A percentile compares a stretch with the other conserved stretches of the same genome.
phyloP scores from a whole-genome alignment of 2,888 invertebrate genomes.

The Elegia similella region DNA sequence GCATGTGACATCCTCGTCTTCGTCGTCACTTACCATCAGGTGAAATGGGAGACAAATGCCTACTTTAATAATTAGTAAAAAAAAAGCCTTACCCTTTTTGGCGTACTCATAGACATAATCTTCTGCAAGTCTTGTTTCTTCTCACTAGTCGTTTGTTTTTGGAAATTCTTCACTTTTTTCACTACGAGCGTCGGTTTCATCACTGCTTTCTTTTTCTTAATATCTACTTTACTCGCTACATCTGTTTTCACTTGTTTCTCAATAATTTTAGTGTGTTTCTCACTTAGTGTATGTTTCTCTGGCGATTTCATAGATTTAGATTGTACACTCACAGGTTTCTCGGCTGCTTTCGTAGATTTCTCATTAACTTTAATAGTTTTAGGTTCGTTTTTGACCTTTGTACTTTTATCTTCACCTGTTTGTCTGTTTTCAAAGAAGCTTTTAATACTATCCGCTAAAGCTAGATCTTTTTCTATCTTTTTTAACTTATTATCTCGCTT shows the following conservation, averaged over 20 bases:
- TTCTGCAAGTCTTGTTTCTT: constrained; percentile 25
- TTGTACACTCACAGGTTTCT: neutral
- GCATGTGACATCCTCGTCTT: no score
- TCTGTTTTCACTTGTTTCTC: neutral
- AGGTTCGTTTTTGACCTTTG: neutral
- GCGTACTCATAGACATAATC: constrained; percentile 40
- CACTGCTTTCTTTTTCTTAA: constrained; percentile 21
- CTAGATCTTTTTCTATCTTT: constrained; percentile 20
- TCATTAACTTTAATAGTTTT: neutral
- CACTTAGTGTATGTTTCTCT: neutral
- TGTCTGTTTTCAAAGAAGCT: constrained; percentile 5
- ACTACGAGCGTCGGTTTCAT: constrained; percentile 37
- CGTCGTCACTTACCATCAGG: no score
- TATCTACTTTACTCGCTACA: neutral
- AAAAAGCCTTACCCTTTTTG: constrained; percentile 71
- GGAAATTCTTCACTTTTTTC: constrained; percentile 55
- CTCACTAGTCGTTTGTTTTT: constrained; percentile 37
- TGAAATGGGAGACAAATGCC: no score
- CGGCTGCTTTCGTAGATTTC: constrained; percentile 5
- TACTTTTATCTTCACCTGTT: neutral
- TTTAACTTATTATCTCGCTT: constrained; percentile 26
- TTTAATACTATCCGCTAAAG: neutral
- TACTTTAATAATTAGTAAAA: no score
- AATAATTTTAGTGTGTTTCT: neutral
- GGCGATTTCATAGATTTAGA: neutral